Evolutionary conservation across 2,888 invertebrate species (phyloP).

Genomic region (Plusia festucae): DNA sequence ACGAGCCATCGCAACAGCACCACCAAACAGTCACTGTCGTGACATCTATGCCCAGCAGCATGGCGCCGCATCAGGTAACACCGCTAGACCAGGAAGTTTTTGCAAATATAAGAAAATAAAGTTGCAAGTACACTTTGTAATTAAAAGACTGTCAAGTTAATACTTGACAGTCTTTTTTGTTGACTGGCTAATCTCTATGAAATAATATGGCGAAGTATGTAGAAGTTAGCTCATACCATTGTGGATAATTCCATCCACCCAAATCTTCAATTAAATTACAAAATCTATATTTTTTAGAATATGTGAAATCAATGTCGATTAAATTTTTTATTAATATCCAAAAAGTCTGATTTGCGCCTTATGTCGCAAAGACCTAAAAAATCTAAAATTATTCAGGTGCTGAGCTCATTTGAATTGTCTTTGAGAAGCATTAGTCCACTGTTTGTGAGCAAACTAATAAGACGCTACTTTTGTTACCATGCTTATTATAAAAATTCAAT

Average conservation of each 20-base stretch:
- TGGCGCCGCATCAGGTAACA: constrained; percentile 82
- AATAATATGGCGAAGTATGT: too few species aligned
- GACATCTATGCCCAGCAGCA: constrained; percentile 85
- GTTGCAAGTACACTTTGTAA: too few species aligned
- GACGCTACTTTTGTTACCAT: constrained; percentile 6
- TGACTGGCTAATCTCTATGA: too few species aligned
- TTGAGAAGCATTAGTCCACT: constrained; percentile 15
- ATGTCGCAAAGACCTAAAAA: constrained; percentile 1
- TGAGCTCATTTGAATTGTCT: constrained; percentile 28
- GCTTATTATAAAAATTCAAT: constrained; percentile 24
- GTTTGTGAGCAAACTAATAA: constrained; percentile 9
- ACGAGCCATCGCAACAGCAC: constrained; percentile 85
- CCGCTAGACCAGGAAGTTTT: too few species aligned
- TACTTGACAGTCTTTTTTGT: too few species aligned
- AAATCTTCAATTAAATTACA: too few species aligned
- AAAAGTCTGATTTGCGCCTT: constrained; percentile 3
- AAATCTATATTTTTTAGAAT: too few species aligned
- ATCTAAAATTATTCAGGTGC: constrained; percentile 32
- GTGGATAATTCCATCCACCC: too few species aligned
- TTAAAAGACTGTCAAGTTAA: too few species aligned
- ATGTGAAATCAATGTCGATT: not conserved
- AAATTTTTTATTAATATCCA: not conserved
- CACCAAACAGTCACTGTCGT: constrained; percentile 87
- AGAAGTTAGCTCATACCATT: too few species aligned
- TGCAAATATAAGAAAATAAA: too few species aligned